A percentile compares a stretch with the other conserved stretches of the same genome.
phyloP scores from a whole-genome alignment of 2,113 vertebrate genomes.

The Rhinolophus ferrumequinum region DNA sequence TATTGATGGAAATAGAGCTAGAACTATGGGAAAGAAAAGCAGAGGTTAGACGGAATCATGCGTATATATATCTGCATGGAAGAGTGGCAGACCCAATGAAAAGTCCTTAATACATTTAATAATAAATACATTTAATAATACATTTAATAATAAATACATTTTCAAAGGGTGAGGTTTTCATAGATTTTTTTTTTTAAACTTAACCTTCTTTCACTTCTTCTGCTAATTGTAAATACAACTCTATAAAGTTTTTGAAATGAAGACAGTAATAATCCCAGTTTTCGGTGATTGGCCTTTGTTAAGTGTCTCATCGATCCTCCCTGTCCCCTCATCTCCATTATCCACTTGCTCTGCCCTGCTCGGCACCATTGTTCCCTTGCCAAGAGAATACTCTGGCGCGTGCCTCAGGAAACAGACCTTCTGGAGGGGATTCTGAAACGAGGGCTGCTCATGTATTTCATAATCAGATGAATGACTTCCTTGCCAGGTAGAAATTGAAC shows the following conservation, averaged over 20 bases:
- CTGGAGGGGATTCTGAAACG: background rate
- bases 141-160: no score
- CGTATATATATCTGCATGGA: background rate
- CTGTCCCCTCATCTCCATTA: background rate
- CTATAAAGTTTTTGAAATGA: background rate
- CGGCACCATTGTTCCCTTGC: background rate
- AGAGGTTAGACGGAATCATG: background rate
- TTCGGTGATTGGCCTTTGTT: background rate
- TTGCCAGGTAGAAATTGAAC: background rate
- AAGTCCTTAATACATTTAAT: background rate
- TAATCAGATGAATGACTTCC: background rate
- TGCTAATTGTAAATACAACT: background rate
- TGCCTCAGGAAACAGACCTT: background rate
- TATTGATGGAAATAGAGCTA: background rate
- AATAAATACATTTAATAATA: no score
- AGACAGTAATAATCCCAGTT: background rate
- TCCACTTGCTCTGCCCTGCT: background rate
- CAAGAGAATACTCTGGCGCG: background rate
- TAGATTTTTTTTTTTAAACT: background rate
- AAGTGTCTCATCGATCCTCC: background rate
- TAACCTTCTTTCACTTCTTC: background rate
- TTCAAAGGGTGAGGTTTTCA: background rate
- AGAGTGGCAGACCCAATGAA: background rate
- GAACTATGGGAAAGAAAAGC: background rate
- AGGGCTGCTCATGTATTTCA: background rate